Percentiles rank a stretch among this genome's conserved stretches.
phyloP scores from a whole-genome alignment of 2,113 vertebrate genomes.

The Rhipidura dahli region DNA sequence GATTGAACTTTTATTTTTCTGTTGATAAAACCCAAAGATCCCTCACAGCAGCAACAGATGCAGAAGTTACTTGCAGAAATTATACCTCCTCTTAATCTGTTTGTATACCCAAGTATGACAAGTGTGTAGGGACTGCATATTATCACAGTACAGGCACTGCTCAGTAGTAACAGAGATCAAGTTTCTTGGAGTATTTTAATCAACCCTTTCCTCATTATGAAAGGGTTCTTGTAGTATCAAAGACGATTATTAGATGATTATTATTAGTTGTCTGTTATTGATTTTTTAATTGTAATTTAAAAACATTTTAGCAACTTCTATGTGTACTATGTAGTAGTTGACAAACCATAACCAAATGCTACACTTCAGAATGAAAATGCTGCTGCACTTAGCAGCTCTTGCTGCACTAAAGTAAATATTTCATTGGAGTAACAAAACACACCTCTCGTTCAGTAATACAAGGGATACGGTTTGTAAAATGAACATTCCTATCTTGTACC shows the following conservation, averaged over 20 bases:
- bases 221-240: slow-evolving; percentile 2
- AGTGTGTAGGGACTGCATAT: background rate
- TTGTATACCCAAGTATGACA: background rate
- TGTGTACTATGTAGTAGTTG: background rate
- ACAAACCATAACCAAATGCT: slow-evolving; percentile 48
- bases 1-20: slow-evolving; percentile 52
- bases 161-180: slow-evolving; percentile 55
- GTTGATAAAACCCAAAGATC: slow-evolving; percentile 20
- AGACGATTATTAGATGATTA: background rate
- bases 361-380: slow-evolving; percentile 20
- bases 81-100: background rate
- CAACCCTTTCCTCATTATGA: slow-evolving; percentile 22
- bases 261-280: background rate
- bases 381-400: slow-evolving; percentile 36
- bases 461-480: slow-evolving; percentile 28
- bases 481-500: slow-evolving; percentile 51
- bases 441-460: background rate
- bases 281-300: background rate
- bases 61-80: slow-evolving; percentile 13
- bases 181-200: slow-evolving; percentile 31
- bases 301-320: background rate
- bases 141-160: slow-evolving; percentile 54
- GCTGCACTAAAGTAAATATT: background rate
- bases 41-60: slow-evolving; percentile 38
- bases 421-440: slow-evolving; percentile 14